These are phyloP conservation scores for Zaprionus lineosus DNA, from an alignment of 2,888 invertebrate species.

Conservation along the genomic window DNA sequence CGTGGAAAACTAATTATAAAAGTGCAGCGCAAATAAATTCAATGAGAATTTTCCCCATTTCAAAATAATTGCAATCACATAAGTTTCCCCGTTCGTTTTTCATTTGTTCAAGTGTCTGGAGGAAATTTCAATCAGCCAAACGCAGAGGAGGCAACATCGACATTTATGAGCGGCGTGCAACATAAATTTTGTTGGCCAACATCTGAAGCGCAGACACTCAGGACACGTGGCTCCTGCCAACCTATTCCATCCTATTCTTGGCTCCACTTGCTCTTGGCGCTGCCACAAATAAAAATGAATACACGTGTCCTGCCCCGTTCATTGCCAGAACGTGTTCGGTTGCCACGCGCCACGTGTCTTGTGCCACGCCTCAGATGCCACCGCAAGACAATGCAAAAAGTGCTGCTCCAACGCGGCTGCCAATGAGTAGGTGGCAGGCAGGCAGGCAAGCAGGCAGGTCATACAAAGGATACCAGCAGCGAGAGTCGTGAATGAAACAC, in stretches of 20 bases:
- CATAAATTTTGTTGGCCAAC: constrained; percentile 58
- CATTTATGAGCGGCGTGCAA: constrained; percentile 63
- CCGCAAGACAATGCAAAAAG: constrained; percentile 35
- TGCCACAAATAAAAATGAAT: constrained; percentile 68
- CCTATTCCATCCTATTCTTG: too few relatives aligned
- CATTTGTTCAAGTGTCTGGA: constrained; percentile 28
- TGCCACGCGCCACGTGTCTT: too few relatives aligned
- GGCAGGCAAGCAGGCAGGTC: too few relatives aligned
- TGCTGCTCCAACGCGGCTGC: neutral
- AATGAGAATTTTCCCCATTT: neutral
- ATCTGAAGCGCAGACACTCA: constrained; percentile 3
- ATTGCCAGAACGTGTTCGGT: constrained; percentile 70
- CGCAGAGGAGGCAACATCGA: constrained; percentile 37
- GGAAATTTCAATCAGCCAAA: constrained; percentile 61
- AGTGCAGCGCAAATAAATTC: neutral
- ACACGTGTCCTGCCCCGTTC: constrained; percentile 60
- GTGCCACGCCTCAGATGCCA: constrained; percentile 20
- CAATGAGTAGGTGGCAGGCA: neutral
- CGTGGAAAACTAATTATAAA: constrained; percentile 1
- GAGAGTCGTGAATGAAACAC: neutral
- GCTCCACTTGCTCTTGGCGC: constrained; percentile 18
- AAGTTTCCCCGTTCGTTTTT: too few relatives aligned
- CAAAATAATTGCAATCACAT: neutral
- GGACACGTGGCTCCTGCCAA: too few relatives aligned
- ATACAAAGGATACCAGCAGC: too few relatives aligned